Percentiles rank a stretch among this genome's conserved stretches.
These are phyloP conservation scores for Pteria penguin DNA, from an alignment of 2,888 invertebrate genomes.

Conservation along the genomic window DNA sequence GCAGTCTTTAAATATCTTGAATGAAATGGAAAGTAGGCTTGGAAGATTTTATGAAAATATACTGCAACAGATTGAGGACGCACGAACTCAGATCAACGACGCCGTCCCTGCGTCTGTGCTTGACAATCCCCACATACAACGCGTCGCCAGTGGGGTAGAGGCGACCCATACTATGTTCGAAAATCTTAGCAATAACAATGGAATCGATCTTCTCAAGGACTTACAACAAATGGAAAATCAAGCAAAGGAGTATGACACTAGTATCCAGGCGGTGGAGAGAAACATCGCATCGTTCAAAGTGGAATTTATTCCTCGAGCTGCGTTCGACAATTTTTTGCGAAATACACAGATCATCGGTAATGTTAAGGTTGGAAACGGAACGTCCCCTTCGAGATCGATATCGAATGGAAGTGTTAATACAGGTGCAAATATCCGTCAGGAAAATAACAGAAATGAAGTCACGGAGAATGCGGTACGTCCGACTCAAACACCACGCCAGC, in stretches of 20 bases:
- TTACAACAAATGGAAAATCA: constrained; percentile 52
- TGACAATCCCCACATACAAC: constrained; percentile 50
- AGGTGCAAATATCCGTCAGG: not conserved
- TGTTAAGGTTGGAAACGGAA: constrained; percentile 11
- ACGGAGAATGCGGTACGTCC: constrained; percentile 8
- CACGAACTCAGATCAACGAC: constrained; percentile 52
- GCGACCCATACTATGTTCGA: constrained; percentile 52
- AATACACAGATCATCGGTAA: constrained; percentile 34
- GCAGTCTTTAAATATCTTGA: constrained; percentile 44
- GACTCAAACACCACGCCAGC: constrained; percentile 24
- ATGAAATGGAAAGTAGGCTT: constrained; percentile 55
- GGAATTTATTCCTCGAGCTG: constrained; percentile 48
- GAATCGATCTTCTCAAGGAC: constrained; percentile 50
- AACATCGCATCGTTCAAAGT: constrained; percentile 45
- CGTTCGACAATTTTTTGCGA: constrained; percentile 29
- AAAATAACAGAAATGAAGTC: not conserved
- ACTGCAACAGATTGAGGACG: constrained; percentile 49
- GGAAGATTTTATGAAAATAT: constrained; percentile 52
- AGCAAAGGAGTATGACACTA: constrained; percentile 54
- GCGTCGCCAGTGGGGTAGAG: constrained; percentile 50
- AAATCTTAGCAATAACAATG: constrained; percentile 49
- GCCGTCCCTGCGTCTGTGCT: constrained; percentile 42
- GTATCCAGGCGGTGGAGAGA: constrained; percentile 41
- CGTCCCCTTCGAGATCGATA: not conserved
- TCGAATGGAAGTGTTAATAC: not conserved